Conservation (phyloP, 2,113 vertebrate species). For the Pollimyrus isidori region DNA sequence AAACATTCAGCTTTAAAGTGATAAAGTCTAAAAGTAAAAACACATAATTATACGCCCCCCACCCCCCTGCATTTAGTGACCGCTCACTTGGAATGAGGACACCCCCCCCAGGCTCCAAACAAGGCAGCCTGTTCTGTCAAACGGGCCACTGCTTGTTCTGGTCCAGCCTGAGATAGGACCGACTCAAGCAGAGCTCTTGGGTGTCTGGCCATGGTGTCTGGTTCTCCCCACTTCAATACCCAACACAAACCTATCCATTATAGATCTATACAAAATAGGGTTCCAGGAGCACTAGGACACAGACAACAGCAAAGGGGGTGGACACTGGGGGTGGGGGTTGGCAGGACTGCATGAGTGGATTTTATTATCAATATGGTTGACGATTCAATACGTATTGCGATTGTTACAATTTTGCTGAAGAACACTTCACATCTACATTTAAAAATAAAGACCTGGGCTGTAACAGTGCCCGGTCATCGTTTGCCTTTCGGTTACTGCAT, state of each 20-base stretch:
- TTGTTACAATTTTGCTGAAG: not conserved
- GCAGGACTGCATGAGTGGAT: not conserved
- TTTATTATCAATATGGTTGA: not conserved
- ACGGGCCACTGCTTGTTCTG: not conserved
- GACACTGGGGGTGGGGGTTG: not conserved
- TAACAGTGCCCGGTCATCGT: no score
- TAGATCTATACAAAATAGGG: not conserved
- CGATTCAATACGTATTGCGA: not conserved
- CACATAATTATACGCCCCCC: not conserved
- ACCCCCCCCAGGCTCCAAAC: not conserved
- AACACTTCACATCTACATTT: not conserved
- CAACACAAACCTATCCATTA: not conserved
- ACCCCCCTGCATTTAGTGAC: not conserved
- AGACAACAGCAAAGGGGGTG: not conserved
- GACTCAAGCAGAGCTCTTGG: not conserved
- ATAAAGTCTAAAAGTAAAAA: not conserved
- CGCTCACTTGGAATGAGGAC: not conserved
- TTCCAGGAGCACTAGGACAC: not conserved
- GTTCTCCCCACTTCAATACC: not conserved
- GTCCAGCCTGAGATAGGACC: not conserved
- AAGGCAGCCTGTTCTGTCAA: not conserved
- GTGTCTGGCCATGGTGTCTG: not conserved
- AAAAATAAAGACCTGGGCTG: no score
- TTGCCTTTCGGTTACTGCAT: no score
- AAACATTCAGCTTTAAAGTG: not conserved